Evolutionary conservation across 2,888 invertebrate genomes (phyloP), one percentile per base, ranked within the genome.

Genomic region (Lysandra bellargus): DNA sequence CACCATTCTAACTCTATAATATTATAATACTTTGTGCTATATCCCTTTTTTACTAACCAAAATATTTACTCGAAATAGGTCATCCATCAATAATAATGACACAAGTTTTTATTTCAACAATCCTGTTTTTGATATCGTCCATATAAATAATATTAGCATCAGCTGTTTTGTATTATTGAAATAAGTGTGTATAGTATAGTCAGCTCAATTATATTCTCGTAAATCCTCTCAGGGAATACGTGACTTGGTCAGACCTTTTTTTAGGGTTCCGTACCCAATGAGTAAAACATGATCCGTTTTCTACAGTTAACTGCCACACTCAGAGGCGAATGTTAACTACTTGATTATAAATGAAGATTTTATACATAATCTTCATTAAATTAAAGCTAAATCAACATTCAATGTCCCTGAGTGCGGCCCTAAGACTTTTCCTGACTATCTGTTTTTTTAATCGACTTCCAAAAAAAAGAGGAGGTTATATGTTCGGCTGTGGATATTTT

Each of bases 201-300:
- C 82, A 82, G 80, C 81, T 85, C 87, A 87, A 88, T 88, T 88
- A 88, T 86, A 86, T 85, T 83, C 83, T 83, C 84, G 85, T 87
- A 88, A 87, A 86, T 86, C 85, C 83, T 83, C 80, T 83, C 83
- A 84, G 84, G 83, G 84, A 84, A 87, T 85, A 85, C 85, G 84
- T 83, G 82, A 82, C 83, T 83, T 82, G 80, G 83, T 82, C 80
- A 79, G 87, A 86, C 80, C 73, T 80, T 83, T 82, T 83, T 57
- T 57, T 57, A 17, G 57, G 57, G 57, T 57, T 57, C 57, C 57
- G 17, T 17, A 17, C 14, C 1, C 17, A 14, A 57, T 17, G 57
- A 17, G 17, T 57, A 4, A 14, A 57, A 57, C 57, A 3, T 57
- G 57, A 57, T 1, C 4, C 57, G 14, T 17, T 57, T 57, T 57